Evolutionary conservation across 2,113 vertebrate genomes (phyloP).

Genomic region (Neodontobutis hainanensis): DNA sequence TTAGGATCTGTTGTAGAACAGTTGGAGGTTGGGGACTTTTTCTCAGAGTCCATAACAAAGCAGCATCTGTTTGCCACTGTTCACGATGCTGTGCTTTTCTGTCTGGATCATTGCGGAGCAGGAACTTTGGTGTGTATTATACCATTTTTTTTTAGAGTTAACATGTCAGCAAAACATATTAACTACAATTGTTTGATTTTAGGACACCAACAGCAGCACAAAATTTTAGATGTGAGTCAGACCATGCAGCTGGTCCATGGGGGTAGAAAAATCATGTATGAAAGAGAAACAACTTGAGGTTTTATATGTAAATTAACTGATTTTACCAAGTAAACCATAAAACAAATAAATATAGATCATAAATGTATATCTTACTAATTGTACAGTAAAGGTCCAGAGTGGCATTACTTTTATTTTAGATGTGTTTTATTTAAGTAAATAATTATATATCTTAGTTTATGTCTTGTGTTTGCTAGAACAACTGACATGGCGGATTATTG

Average conservation of each 20-base stretch:
- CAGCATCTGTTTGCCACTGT: constrained; percentile 85
- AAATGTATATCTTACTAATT: neutral
- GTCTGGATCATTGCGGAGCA: constrained; percentile 61
- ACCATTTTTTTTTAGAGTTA: neutral
- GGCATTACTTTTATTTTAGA: too few relatives aligned
- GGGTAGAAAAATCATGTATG: neutral
- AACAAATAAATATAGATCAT: too few relatives aligned
- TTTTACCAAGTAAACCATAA: too few relatives aligned
- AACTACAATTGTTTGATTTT: constrained; percentile 47
- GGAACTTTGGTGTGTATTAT: constrained; percentile 56
- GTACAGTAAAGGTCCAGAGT: too few relatives aligned
- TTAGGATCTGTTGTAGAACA: constrained; percentile 84
- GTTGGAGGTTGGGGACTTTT: constrained; percentile 87
- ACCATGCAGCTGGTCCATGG: neutral
- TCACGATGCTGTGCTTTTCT: constrained; percentile 84
- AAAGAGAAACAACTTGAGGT: neutral
- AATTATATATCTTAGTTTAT: too few relatives aligned
- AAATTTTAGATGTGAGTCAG: constrained; percentile 50
- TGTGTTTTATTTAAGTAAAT: too few relatives aligned
- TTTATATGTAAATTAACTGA: neutral
- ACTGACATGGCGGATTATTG: too few relatives aligned
- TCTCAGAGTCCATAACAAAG: constrained; percentile 85
- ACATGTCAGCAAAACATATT: neutral
- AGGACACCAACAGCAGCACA: constrained; percentile 64
- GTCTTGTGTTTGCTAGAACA: too few relatives aligned